A percentile compares a stretch with the other conserved stretches of the same genome.
Conservation (phyloP, 2,797 vertebrate genomes). For the Lerista edwardsae region DNA sequence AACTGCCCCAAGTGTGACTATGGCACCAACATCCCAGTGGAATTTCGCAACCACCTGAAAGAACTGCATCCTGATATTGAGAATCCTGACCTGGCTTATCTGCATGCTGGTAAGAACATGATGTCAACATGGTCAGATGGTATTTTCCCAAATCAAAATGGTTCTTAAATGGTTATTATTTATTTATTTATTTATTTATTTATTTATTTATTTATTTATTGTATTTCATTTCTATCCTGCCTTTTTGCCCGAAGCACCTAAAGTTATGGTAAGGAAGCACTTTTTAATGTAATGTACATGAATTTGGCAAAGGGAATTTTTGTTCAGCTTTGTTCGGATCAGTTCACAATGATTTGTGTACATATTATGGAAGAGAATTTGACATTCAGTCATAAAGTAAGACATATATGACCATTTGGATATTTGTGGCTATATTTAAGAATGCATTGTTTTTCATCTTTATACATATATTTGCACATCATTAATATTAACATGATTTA, state of each 20-base stretch:
- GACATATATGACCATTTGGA: not conserved
- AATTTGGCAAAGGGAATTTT: slow-evolving; percentile 15
- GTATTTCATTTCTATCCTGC: too few species aligned
- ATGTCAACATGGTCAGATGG: slow-evolving; percentile 34
- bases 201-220: too few species aligned
- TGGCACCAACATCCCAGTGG: slow-evolving; percentile 93
- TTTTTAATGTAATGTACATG: not conserved
- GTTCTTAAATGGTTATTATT: not conserved
- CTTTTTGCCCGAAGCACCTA: too few species aligned
- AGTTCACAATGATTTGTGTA: not conserved
- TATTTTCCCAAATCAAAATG: not conserved
- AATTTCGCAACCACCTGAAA: slow-evolving; percentile 97
- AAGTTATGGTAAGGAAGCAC: not conserved
- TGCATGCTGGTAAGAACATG: slow-evolving; percentile 89
- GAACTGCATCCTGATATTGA: slow-evolving; percentile 93
- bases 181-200: too few species aligned
- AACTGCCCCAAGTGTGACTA: slow-evolving; percentile 95
- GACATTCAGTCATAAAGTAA: not conserved
- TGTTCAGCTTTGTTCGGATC: slow-evolving; percentile 30
- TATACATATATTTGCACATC: not conserved
- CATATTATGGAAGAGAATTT: slow-evolving; percentile 7
- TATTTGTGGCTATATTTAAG: not conserved
- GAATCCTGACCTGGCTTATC: slow-evolving; percentile 96
- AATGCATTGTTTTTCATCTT: not conserved
- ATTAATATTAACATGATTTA: too few species aligned